Base-by-base conservation (phyloP, 1,140 invertebrate species). In the Brachionus sp. region DNA sequence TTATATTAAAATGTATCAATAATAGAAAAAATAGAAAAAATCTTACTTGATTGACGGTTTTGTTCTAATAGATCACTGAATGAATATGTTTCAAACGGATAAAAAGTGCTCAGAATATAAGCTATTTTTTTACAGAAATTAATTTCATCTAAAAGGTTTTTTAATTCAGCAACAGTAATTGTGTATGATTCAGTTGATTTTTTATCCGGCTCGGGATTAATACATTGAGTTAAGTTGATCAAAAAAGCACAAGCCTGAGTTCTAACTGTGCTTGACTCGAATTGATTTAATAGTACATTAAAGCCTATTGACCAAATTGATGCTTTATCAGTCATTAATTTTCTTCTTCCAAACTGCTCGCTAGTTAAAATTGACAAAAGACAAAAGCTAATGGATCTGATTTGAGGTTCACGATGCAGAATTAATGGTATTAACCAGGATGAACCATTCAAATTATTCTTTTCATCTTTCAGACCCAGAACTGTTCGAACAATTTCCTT, bases 121-220 rank as follows among this genome's bases (percentile, higher is more conserved):
- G 77, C 77, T 53, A 80, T 80, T 44, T 80, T 57, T 80, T 62
- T 80, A 23, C 39, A 80, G 35, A 80, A 80, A 39, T 80, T 80
- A 42, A 80, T 19, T 29, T 80, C 77, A 12, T 57, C 77, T 33
- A 80, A 35, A 9, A 62, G 33, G 5, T 23, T 10, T 23, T 37
- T 25, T 62, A 80, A 44, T 25, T 57, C 35, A 29, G 53, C 16
- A 23, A 57, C 23, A 19, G 50, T 16, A 7, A 57, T 62, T 62
- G 37, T 12, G 16, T 7, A 35, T 35, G 19, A 19, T 23, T 80
- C 77, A n/a, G 57, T 37, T 16, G 23, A 33, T 12, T 80, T 37
- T 3, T n/a, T 42, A 5, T 80, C 46, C 9, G 29, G 2, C 12
- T 62, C 37, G 6, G 23, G 13, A 62, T 29, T 57, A 10, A 23